A percentile compares a stretch with the other conserved stretches of the same genome.
These are phyloP conservation scores for Yponomeuta sedellus DNA, from an alignment of 2,888 invertebrate genomes.

Conservation along the genomic window DNA sequence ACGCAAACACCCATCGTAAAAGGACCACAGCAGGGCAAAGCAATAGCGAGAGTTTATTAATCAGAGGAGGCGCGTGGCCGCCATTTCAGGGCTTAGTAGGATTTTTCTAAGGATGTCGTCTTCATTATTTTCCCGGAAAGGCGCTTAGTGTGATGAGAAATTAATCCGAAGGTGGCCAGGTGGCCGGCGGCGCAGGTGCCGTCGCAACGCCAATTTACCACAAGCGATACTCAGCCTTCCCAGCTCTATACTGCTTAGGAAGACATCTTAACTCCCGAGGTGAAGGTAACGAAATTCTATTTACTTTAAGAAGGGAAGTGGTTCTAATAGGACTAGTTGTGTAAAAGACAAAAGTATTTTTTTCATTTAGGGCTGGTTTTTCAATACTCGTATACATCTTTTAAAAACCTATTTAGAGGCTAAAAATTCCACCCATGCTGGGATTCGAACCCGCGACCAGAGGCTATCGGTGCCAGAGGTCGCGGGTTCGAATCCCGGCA, in stretches of 20 bases:
- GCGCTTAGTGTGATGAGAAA: constrained; percentile 68
- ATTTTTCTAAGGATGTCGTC: constrained; percentile 64
- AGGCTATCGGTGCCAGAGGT: too few relatives aligned
- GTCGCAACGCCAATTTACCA: constrained; percentile 49
- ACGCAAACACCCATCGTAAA: constrained; percentile 32
- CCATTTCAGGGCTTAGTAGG: constrained; percentile 51
- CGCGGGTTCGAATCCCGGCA: too few relatives aligned
- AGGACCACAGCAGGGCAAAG: constrained; percentile 31
- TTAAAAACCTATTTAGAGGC: too few relatives aligned
- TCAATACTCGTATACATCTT: too few relatives aligned
- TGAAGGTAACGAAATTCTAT: background rate
- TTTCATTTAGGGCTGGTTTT: too few relatives aligned
- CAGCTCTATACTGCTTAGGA: constrained; percentile 10
- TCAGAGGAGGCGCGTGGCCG: constrained; percentile 40
- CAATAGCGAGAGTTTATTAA: constrained; percentile 56
- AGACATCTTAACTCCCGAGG: background rate
- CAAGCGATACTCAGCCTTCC: constrained; percentile 23
- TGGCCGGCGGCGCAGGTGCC: constrained; percentile 47
- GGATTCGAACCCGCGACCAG: too few relatives aligned
- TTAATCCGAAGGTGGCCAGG: constrained; percentile 58
- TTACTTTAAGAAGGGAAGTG: background rate
- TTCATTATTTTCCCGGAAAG: constrained; percentile 61
- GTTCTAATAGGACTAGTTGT: too few relatives aligned
- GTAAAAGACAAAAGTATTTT: too few relatives aligned
- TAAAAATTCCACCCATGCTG: too few relatives aligned